A percentile compares a stretch with the other conserved stretches of the same genome.
Evolutionary conservation across 1,140 invertebrate species (phyloP).

Genomic region (Dinoponera quadriceps): DNA sequence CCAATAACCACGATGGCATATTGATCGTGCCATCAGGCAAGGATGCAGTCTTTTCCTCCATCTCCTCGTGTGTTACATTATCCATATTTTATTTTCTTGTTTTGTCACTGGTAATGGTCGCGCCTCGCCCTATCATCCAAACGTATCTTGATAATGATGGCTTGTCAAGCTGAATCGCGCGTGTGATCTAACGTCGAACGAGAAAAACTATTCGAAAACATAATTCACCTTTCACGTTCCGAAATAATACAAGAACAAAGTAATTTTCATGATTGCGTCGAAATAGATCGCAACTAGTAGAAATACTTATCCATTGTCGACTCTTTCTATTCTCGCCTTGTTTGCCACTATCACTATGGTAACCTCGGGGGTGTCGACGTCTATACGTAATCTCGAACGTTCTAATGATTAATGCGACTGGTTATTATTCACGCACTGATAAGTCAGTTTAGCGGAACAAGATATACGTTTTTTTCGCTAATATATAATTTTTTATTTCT

Average conservation of each 20-base stretch:
- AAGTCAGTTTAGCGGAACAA: neutral
- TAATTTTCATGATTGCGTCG: conserved; percentile 34
- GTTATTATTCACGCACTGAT: neutral
- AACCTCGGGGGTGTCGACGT: neutral
- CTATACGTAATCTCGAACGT: conserved; percentile 5
- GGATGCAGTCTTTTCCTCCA: conserved; percentile 4
- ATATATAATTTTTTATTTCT: conserved; percentile 39
- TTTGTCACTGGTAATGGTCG: conserved; percentile 27
- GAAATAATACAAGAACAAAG: neutral
- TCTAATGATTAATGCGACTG: neutral
- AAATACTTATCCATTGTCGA: conserved; percentile 32
- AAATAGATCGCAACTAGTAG: neutral
- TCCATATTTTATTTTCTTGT: conserved; percentile 59
- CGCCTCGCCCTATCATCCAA: neutral
- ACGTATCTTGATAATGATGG: neutral
- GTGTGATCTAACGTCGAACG: neutral
- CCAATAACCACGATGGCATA: conserved; percentile 74
- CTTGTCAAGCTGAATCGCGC: neutral
- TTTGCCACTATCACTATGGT: conserved; percentile 53
- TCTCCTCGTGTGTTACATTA: conserved; percentile 22
- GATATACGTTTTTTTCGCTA: neutral
- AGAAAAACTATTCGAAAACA: neutral
- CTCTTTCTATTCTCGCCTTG: conserved; percentile 29
- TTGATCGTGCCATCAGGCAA: conserved; percentile 43
- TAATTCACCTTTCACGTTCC: conserved; percentile 15